Evolutionary conservation across 2,113 vertebrate genomes (phyloP).

Genomic region (Diglossa brunneiventris): DNA sequence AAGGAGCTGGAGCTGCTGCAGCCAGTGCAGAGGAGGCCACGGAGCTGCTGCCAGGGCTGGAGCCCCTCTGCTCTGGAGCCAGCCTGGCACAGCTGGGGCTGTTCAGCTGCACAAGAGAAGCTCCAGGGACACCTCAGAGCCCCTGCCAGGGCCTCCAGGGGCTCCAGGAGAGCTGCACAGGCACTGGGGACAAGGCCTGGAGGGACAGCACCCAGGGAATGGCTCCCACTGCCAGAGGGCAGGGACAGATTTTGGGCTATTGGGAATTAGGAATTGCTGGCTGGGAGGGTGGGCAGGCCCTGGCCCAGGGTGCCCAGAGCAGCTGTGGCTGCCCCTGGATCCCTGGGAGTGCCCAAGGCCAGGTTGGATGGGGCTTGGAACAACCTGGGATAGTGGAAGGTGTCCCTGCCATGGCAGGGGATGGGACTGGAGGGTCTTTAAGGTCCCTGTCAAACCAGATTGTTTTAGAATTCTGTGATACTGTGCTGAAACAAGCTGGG

Average conservation of each 20-base stretch:
- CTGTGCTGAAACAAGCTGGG: not conserved
- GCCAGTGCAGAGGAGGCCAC: too few relatives aligned
- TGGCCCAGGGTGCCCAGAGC: not conserved
- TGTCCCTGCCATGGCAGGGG: not conserved
- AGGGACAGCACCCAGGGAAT: not conserved
- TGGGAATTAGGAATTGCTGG: not conserved
- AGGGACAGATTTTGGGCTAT: not conserved
- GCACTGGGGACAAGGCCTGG: not conserved
- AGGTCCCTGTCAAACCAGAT: not conserved
- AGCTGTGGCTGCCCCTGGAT: not conserved
- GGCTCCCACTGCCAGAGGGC: not conserved
- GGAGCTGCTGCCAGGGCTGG: too few relatives aligned
- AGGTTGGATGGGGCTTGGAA: accelerated
- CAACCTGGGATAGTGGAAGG: accelerated
- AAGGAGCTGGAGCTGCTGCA: too few relatives aligned
- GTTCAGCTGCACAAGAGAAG: too few relatives aligned
- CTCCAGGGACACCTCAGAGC: not conserved
- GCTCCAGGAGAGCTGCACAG: too few relatives aligned
- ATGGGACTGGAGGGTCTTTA: not conserved
- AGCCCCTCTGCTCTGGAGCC: too few relatives aligned
- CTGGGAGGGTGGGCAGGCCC: not conserved
- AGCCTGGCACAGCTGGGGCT: too few relatives aligned
- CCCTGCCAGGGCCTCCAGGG: not conserved
- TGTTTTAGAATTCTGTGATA: not conserved
- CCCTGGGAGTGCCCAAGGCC: accelerated